Evolutionary conservation across 1,140 invertebrate species (phyloP), one percentile per base, ranked within the genome.

Genomic region (Chelonus insularis): DNA sequence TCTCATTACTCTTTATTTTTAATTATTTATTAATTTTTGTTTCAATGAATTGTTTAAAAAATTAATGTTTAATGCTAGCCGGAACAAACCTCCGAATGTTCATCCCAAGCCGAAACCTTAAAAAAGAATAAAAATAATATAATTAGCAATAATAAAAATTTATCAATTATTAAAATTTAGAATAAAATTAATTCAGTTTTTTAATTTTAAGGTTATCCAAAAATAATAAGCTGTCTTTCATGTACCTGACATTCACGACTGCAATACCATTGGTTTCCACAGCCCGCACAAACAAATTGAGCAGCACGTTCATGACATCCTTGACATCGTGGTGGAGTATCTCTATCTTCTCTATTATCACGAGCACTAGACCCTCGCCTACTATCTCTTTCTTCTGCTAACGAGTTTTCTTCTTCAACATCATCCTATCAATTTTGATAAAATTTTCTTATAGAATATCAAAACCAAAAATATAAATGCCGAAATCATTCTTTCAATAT

Each of bases 251-350:
- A 95, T 68, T 93, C 90, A 54, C 90, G 81, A 73, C 89, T 92
- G 84, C 93, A 95, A 74, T 95, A 95, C 91, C 92, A 94, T 80
- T 94, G 91, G 80, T 92, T 93, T 52, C 88, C 88, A 74, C 93
- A 95, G 18, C 89, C 91, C 55, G 91, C 90, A 75, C 93, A 95
- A 18, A 94, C 89, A 72, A 92, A 94, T 75, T 91, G 89, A 25
- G 92, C 92, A 58, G 88, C 83, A 65, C 86, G 86, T 36, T 87
- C 84, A 39, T 89, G 84, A 75, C 92, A 94, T 34, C 91, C 89
- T 84, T 94, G 91, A 79, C 92, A 94, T 64, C 72, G 78, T 4
- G 77, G 76, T 36, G 76, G 72, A 58, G 72, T 80, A 12, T 80
- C 78, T 43, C 72, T 73, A 29, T 79, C 82, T 32, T 80, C 82